Percentiles rank a stretch among this genome's conserved stretches.
Evolutionary conservation across 2,888 invertebrate genomes (phyloP).

Genomic region (Bombylius major): DNA sequence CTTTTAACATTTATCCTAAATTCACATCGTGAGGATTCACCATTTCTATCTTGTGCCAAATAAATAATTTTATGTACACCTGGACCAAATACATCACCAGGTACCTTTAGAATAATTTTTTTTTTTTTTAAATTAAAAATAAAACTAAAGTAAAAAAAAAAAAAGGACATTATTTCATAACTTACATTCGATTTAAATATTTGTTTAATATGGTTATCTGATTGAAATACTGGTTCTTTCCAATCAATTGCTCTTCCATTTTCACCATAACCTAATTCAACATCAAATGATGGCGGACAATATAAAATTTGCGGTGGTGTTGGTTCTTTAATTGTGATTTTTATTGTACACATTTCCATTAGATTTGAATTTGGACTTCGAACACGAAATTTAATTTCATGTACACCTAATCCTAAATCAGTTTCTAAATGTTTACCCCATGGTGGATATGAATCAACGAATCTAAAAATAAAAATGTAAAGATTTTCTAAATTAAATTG

Average conservation of each 20-base stretch:
- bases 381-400: conserved; percentile 47
- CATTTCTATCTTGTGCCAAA: conserved; percentile 49
- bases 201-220: conserved; percentile 43
- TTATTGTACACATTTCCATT: conserved; percentile 45
- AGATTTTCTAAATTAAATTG: not conserved
- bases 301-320: conserved; percentile 43
- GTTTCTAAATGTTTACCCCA: conserved; percentile 50
- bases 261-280: conserved; percentile 42
- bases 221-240: conserved; percentile 51
- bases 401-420: conserved; percentile 45
- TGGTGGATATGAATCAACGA: conserved; percentile 44
- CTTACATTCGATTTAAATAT: conserved; percentile 49
- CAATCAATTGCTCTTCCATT: conserved; percentile 44
- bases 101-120: conserved; percentile 34
- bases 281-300: conserved; percentile 51
- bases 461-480: conserved; percentile 29
- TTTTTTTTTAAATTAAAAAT: not conserved
- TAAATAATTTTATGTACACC: conserved; percentile 51
- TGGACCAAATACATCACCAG: conserved; percentile 45
- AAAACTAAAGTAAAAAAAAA: not conserved
- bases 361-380: conserved; percentile 42
- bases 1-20: conserved; percentile 49
- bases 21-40: conserved; percentile 48
- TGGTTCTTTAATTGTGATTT: conserved; percentile 46
- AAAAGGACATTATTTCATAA: not conserved